Percentiles rank a stretch among this genome's conserved stretches.
These are phyloP conservation scores for Falco berigora DNA, from an alignment of 2,797 vertebrate species.

Conservation along the genomic window DNA sequence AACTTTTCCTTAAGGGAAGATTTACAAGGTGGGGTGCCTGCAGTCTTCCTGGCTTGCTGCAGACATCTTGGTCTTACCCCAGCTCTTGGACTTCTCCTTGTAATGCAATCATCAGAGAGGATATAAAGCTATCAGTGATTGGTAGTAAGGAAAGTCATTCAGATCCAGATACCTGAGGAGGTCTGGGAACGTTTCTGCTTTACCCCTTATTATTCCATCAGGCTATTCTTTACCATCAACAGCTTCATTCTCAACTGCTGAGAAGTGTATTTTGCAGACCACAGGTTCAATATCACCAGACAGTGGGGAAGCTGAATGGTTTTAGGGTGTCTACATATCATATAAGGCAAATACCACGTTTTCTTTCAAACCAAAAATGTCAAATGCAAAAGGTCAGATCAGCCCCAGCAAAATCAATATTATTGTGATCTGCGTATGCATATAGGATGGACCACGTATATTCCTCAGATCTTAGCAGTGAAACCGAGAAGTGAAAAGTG, in stretches of 20 bases:
- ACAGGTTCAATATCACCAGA: neutral
- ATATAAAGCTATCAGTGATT: neutral
- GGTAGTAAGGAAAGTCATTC: neutral
- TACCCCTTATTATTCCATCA: neutral
- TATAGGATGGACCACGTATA: neutral
- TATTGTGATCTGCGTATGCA: neutral
- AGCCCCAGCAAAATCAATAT: neutral
- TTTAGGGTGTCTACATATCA: neutral
- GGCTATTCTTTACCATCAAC: neutral
- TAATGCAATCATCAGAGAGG: neutral
- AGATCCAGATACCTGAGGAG: neutral
- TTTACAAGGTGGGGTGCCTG: neutral
- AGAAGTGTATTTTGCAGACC: neutral
- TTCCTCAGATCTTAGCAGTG: neutral
- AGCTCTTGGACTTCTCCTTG: neutral
- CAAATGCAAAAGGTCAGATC: neutral
- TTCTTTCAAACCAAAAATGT: neutral
- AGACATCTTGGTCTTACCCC: neutral
- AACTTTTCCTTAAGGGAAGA: neutral
- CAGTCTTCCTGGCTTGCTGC: neutral
- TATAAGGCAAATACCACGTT: neutral
- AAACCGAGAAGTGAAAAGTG: neutral
- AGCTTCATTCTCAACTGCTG: neutral
- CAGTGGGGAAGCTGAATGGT: neutral
- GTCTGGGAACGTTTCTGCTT: neutral